Percentiles rank a stretch among this genome's conserved stretches.
These are phyloP conservation scores for Temnothorax longispinosus DNA, from an alignment of 1,140 invertebrate species.

Conservation along the genomic window DNA sequence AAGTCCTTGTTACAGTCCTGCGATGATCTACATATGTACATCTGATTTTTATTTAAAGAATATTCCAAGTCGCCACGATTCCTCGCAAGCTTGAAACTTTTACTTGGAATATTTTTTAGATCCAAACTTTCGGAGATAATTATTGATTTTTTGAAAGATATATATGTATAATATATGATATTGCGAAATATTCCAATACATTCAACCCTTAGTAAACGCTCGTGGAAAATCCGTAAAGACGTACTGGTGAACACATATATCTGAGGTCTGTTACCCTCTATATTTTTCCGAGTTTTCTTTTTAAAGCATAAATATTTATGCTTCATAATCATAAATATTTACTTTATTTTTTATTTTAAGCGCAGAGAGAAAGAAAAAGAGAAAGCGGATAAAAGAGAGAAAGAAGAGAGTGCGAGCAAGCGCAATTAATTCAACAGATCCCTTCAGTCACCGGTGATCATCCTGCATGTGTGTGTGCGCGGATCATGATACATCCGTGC, in stretches of 20 bases:
- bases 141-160: background rate
- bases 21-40: background rate
- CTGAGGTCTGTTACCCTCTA: background rate
- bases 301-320: background rate
- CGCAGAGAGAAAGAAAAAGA: background rate
- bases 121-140: background rate
- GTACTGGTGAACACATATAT: too few species aligned
- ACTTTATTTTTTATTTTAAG: background rate
- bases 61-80: background rate
- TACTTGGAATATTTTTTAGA: background rate
- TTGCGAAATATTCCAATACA: background rate
- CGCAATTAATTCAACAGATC: conserved; percentile 26
- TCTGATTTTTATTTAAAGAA: background rate
- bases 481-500: background rate
- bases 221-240: background rate
- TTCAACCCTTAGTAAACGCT: background rate
- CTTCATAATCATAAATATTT: background rate
- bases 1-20: background rate
- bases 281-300: background rate
- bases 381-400: background rate
- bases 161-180: background rate
- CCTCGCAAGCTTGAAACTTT: background rate
- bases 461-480: background rate
- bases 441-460: too few species aligned
- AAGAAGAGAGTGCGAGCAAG: conserved; percentile 37